These are phyloP conservation scores for Oryzias melastigma DNA, from an alignment of 2,113 vertebrate species.

Conservation along the genomic window DNA sequence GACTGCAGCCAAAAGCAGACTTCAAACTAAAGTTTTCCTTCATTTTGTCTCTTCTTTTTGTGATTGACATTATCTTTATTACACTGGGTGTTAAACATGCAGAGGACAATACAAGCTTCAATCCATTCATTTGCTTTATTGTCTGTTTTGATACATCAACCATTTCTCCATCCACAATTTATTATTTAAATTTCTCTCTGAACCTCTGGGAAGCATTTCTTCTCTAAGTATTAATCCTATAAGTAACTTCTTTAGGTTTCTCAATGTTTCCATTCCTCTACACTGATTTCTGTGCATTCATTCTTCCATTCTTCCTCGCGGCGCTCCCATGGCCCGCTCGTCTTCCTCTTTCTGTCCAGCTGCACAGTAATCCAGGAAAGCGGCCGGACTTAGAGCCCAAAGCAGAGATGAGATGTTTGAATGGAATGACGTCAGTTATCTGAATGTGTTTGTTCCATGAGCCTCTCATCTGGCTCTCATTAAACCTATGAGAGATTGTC, in stretches of 20 bases:
- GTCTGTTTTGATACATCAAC: constrained; percentile 6
- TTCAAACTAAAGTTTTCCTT: constrained; percentile 30
- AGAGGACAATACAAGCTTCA: too few species aligned
- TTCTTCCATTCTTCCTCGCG: constrained; percentile 25
- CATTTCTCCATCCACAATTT: constrained; percentile 14
- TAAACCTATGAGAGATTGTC: constrained; percentile 43
- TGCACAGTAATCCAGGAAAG: constrained; percentile 66
- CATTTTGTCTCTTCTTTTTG: constrained; percentile 4
- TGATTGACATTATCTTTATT: too few species aligned
- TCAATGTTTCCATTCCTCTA: constrained; percentile 9
- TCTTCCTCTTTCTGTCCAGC: constrained; percentile 55
- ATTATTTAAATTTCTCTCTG: background rate
- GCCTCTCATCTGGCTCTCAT: constrained; percentile 76
- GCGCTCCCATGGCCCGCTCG: constrained; percentile 17
- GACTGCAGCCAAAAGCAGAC: constrained; percentile 16
- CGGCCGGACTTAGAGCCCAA: constrained; percentile 70
- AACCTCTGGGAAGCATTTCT: constrained; percentile 21
- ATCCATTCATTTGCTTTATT: too few species aligned
- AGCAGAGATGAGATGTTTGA: constrained; percentile 69
- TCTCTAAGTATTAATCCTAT: constrained; percentile 4
- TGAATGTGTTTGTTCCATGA: constrained; percentile 48
- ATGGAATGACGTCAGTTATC: constrained; percentile 70
- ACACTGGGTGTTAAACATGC: too few species aligned
- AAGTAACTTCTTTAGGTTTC: background rate
- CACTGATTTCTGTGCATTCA: constrained; percentile 1